Conservation (phyloP, 2,888 invertebrate genomes). For the Agrilus cyanescens region DNA sequence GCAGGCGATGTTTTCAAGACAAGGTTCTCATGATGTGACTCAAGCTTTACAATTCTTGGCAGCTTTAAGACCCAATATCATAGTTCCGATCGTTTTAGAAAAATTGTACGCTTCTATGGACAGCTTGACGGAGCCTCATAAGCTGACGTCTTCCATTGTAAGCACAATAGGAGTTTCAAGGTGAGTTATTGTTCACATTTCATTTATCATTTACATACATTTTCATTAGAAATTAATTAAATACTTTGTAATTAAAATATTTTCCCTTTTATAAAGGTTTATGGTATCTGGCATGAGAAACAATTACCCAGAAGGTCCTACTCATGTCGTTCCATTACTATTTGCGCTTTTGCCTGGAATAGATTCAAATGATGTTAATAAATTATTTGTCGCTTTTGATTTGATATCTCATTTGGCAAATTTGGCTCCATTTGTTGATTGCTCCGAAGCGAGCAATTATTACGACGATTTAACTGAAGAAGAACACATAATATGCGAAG, state of each 20-base stretch:
- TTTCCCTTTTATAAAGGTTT: constrained; percentile 16
- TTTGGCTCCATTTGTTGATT: constrained; percentile 75
- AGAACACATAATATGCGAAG: constrained; percentile 62
- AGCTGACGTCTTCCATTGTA: constrained; percentile 59
- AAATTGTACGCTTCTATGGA: constrained; percentile 69
- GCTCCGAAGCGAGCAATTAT: constrained; percentile 59
- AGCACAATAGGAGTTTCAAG: constrained; percentile 59
- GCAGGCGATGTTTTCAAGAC: constrained; percentile 68
- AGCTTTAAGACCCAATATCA: constrained; percentile 65
- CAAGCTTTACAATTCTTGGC: constrained; percentile 64
- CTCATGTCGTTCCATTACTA: constrained; percentile 70
- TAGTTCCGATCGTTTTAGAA: constrained; percentile 74
- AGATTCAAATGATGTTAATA: constrained; percentile 77
- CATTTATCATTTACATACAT: neutral
- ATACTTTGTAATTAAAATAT: neutral
- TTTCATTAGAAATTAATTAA: constrained; percentile 24
- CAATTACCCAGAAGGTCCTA: constrained; percentile 62
- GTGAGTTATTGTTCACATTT: constrained; percentile 14
- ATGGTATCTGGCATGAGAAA: constrained; percentile 40
- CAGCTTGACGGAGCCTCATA: constrained; percentile 81
- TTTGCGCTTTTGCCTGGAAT: constrained; percentile 75
- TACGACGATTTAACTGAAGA: constrained; percentile 63
- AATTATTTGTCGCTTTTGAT: constrained; percentile 64
- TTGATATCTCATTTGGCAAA: constrained; percentile 65
- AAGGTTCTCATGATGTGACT: constrained; percentile 48